Evolutionary conservation across 2,888 invertebrate species (phyloP).

Genomic region (Autographa pulchrina): DNA sequence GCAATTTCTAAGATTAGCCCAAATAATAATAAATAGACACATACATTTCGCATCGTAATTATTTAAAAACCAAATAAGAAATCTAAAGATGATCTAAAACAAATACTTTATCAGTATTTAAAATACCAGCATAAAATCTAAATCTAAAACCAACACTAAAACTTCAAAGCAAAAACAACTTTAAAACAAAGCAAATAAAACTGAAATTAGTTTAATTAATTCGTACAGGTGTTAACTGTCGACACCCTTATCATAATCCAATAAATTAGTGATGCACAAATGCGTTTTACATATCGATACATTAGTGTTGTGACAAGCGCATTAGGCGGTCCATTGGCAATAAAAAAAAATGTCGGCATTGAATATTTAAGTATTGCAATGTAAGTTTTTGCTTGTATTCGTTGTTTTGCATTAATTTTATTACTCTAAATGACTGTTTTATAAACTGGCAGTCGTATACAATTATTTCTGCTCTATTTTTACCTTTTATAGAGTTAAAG

Average conservation of each 20-base stretch:
- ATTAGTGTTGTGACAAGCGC: constrained; percentile 58
- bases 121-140: neutral
- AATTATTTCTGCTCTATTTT: constrained; percentile 22
- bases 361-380: constrained; percentile 40
- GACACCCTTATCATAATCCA: constrained; percentile 58
- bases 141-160: constrained; percentile 14
- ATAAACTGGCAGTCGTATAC: constrained; percentile 11
- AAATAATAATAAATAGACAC: too few relatives aligned
- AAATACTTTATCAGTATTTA: neutral
- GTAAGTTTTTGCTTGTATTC: constrained; percentile 29
- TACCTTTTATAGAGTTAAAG: constrained; percentile 11
- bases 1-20: too few relatives aligned
- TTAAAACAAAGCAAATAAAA: constrained; percentile 27
- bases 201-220: constrained; percentile 33
- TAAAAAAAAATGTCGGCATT: constrained; percentile 42
- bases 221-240: constrained; percentile 54
- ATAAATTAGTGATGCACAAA: constrained; percentile 67
- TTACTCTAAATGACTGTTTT: constrained; percentile 33
- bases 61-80: too few relatives aligned
- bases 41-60: too few relatives aligned
- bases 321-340: constrained; percentile 52
- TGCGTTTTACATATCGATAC: constrained; percentile 63
- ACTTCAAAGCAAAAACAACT: constrained; percentile 31
- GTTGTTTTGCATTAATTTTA: constrained; percentile 51
- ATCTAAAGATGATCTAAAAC: neutral